Evolutionary conservation across 2,113 vertebrate species (phyloP).

Genomic region (Dipodomys spectabilis): DNA sequence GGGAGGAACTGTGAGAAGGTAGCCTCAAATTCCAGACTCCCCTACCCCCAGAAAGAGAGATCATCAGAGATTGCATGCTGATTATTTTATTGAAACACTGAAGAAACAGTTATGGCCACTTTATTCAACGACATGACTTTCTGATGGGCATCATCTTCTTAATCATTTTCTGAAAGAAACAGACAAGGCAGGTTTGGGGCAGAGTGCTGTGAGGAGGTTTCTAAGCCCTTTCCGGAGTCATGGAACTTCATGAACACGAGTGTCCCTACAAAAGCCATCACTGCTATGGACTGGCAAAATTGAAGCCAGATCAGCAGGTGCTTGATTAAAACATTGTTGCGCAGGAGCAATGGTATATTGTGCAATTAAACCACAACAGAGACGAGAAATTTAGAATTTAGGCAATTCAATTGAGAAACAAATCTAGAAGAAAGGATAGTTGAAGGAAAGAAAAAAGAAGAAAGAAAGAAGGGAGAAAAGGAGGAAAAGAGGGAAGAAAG

Average conservation of each 20-base stretch:
- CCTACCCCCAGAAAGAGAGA: not conserved
- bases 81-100: not conserved
- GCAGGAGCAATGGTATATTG: too few relatives aligned
- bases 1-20: fast-evolving
- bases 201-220: not conserved
- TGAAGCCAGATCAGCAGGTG: not conserved
- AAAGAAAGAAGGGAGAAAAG: not conserved
- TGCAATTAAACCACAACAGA: too few relatives aligned
- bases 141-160: not conserved
- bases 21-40: not conserved
- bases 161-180: not conserved
- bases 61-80: not conserved
- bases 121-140: not conserved
- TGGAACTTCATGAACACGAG: not conserved
- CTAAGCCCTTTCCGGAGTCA: too few relatives aligned
- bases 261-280: not conserved
- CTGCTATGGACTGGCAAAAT: not conserved
- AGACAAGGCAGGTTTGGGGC: not conserved
- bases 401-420: not conserved
- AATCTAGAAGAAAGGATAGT: not conserved
- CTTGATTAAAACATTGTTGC: too few relatives aligned
- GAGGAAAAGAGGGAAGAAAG: not conserved
- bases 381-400: not conserved
- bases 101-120: not conserved
- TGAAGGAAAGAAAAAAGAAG: not conserved